A percentile compares a stretch with the other conserved stretches of the same genome.
Evolutionary conservation across 2,797 vertebrate genomes (phyloP).

Genomic region (Rhinogobio ventralis): DNA sequence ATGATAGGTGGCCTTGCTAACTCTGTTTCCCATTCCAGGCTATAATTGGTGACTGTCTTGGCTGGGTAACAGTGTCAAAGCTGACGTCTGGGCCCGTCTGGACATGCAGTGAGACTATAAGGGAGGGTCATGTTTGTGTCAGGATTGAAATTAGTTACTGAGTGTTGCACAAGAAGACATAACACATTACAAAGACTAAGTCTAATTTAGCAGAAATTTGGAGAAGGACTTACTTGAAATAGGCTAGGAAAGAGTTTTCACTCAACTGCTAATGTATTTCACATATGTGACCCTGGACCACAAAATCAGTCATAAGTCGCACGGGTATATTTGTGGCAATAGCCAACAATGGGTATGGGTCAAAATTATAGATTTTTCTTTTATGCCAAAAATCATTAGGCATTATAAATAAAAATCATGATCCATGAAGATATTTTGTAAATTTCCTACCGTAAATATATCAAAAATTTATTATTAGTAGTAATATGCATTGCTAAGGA

Average conservation of each 20-base stretch:
- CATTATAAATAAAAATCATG: no score
- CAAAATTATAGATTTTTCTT: no score
- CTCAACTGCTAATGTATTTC: not conserved
- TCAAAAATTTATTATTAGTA: no score
- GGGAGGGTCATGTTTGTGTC: constrained; percentile 37
- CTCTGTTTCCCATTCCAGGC: constrained; percentile 64
- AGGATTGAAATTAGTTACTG: not conserved
- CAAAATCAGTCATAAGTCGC: no score
- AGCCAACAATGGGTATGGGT: no score
- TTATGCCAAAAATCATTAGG: no score
- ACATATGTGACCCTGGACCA: not conserved
- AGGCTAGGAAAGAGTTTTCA: not conserved
- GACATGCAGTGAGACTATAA: constrained; percentile 54
- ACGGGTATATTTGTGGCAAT: no score
- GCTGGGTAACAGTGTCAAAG: constrained; percentile 58
- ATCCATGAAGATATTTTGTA: no score
- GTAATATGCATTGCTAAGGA: no score
- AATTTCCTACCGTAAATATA: no score
- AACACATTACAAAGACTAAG: not conserved
- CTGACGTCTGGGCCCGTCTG: constrained; percentile 66
- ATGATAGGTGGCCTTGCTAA: constrained; percentile 59
- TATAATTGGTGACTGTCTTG: constrained; percentile 68
- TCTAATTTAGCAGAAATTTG: not conserved
- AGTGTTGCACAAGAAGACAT: not conserved
- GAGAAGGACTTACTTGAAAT: not conserved